Percentiles rank a stretch among this genome's conserved stretches.
Conservation (phyloP, 2,113 vertebrate species). For the Melanerpes aurifrons region DNA sequence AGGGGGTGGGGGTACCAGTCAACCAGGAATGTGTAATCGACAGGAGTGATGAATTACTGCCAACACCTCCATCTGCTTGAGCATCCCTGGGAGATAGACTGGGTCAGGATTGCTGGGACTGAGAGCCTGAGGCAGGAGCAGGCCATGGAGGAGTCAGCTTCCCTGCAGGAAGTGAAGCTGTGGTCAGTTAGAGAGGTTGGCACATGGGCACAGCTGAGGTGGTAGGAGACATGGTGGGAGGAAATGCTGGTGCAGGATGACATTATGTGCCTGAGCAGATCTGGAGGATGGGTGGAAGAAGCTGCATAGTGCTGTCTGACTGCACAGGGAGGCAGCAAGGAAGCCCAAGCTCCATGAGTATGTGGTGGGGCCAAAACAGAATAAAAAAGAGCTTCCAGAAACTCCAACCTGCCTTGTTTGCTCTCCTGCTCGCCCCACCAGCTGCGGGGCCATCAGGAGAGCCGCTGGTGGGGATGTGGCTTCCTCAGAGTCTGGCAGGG, state of each 20-base stretch:
- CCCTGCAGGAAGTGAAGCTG: neutral
- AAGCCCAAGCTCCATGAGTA: neutral
- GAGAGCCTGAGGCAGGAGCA: neutral
- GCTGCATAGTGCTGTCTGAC: neutral
- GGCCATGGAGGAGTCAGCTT: neutral
- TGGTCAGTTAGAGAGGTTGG: fast-evolving
- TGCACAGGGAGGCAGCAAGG: neutral
- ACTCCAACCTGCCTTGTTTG: fast-evolving
- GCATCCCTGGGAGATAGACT: neutral
- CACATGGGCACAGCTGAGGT: neutral
- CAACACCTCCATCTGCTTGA: neutral
- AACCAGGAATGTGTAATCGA: neutral
- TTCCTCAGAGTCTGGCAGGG: neutral
- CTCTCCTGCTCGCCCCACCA: neutral
- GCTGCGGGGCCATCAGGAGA: fast-evolving
- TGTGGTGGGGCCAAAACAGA: neutral
- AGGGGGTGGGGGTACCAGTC: neutral
- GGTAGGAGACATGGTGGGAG: fast-evolving
- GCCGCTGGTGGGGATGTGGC: fast-evolving
- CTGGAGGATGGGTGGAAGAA: neutral
- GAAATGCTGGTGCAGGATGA: neutral
- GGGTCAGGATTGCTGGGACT: neutral
- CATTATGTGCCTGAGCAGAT: neutral
- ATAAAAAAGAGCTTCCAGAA: neutral
- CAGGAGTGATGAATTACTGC: neutral